A percentile compares a stretch with the other conserved stretches of the same genome.
Conservation (phyloP, 1,140 invertebrate species). For the Drosophila navojoa region DNA sequence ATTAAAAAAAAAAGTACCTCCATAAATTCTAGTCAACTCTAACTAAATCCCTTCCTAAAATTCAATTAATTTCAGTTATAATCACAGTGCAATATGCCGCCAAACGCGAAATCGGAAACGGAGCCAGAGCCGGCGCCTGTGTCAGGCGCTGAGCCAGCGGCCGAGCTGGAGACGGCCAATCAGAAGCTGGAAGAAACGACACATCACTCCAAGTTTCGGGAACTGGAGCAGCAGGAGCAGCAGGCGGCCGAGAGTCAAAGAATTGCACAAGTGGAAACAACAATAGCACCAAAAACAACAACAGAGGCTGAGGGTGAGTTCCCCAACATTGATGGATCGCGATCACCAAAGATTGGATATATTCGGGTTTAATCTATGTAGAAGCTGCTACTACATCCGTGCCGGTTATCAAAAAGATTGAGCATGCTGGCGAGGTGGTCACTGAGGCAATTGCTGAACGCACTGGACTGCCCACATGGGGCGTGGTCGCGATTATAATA, state of each 20-base stretch:
- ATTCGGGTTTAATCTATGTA: conserved; percentile 1
- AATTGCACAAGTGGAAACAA: conserved; percentile 73
- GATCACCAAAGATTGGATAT: not conserved
- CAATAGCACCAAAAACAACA: conserved; percentile 68
- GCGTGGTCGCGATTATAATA: conserved; percentile 89
- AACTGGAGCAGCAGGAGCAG: conserved; percentile 61
- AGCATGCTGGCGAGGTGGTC: conserved; percentile 69
- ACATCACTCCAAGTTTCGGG: conserved; percentile 73
- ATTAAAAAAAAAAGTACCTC: too few relatives aligned
- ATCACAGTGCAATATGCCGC: conserved; percentile 77
- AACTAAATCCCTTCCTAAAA: too few relatives aligned
- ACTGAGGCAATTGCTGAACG: conserved; percentile 86
- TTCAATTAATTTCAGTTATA: conserved; percentile 19
- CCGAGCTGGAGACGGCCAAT: conserved; percentile 62
- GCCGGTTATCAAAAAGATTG: conserved; percentile 75
- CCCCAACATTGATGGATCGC: too few relatives aligned
- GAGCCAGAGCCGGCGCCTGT: conserved; percentile 68
- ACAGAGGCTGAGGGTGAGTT: conserved; percentile 72
- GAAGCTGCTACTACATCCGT: conserved; percentile 68
- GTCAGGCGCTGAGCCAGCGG: conserved; percentile 44
- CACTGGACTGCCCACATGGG: conserved; percentile 89
- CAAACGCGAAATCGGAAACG: conserved; percentile 73
- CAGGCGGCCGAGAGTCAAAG: conserved; percentile 69
- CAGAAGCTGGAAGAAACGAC: conserved; percentile 71
- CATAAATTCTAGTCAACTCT: too few relatives aligned